A percentile compares a stretch with the other conserved stretches of the same genome.
phyloP scores from a whole-genome alignment of 2,888 invertebrate species.

The Apamea epomidion region DNA sequence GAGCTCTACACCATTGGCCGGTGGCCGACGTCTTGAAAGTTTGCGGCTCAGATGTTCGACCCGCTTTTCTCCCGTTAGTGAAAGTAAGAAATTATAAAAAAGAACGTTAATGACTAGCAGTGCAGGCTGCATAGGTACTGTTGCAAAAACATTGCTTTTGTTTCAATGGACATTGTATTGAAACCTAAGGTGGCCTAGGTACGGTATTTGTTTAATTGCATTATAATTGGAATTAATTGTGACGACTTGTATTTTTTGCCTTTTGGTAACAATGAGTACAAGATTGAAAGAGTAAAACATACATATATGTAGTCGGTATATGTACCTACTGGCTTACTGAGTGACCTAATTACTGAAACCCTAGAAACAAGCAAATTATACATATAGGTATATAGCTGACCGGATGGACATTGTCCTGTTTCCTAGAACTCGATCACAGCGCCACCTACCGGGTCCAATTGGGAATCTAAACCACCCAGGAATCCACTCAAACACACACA shows the following conservation, averaged over 20 bases:
- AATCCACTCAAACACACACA: too few relatives aligned
- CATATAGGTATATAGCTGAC: too few relatives aligned
- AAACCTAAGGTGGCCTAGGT: slow-evolving; percentile 1
- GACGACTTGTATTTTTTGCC: neutral
- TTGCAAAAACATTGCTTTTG: slow-evolving; percentile 15
- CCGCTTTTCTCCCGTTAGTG: slow-evolving; percentile 82
- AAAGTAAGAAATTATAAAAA: slow-evolving; percentile 79
- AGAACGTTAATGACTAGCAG: slow-evolving; percentile 59
- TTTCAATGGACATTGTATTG: neutral
- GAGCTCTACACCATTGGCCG: slow-evolving; percentile 73
- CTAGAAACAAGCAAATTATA: neutral
- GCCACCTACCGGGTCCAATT: too few relatives aligned
- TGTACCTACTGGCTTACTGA: neutral
- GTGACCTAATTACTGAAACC: neutral
- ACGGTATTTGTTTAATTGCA: neutral
- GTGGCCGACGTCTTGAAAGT: slow-evolving; percentile 76
- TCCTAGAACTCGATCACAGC: too few relatives aligned
- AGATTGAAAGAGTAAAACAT: neutral
- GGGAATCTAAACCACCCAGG: too few relatives aligned
- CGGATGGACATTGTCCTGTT: too few relatives aligned
- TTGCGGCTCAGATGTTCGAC: slow-evolving; percentile 77
- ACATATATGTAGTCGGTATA: neutral
- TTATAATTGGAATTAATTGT: slow-evolving; percentile 6
- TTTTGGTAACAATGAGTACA: neutral
- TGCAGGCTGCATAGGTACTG: slow-evolving; percentile 17